These are phyloP conservation scores for Crotalus tigris DNA, from an alignment of 2,113 vertebrate genomes.

Conservation along the genomic window DNA sequence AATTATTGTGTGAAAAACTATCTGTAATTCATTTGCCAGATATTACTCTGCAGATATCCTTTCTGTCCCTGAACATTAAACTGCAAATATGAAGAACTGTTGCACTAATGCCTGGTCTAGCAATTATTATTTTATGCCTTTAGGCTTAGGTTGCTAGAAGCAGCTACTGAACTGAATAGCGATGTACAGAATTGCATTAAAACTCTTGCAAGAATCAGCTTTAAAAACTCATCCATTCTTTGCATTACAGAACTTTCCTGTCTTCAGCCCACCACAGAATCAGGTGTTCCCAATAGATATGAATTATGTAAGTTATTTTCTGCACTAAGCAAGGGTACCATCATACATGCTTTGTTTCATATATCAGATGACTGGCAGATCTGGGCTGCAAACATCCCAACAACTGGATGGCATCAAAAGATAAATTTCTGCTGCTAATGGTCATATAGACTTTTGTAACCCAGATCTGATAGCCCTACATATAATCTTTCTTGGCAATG, in stretches of 20 bases:
- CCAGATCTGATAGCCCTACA: neutral
- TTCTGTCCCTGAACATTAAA: neutral
- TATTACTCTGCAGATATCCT: neutral
- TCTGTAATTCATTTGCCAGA: conserved; percentile 9
- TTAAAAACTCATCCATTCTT: neutral
- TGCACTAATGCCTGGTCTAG: neutral
- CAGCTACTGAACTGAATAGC: neutral
- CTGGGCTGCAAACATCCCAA: neutral
- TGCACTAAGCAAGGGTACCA: neutral
- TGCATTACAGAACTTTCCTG: conserved; percentile 39
- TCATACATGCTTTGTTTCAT: neutral
- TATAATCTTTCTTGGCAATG: neutral
- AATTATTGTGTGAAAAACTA: conserved; percentile 1
- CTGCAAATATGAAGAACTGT: neutral
- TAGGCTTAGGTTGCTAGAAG: neutral
- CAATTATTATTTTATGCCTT: neutral
- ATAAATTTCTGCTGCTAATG: neutral
- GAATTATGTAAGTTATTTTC: conserved; percentile 31
- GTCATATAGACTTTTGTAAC: neutral
- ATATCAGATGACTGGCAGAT: neutral
- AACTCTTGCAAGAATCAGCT: neutral
- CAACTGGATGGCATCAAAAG: neutral
- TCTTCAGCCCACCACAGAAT: conserved; percentile 39
- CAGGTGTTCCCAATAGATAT: conserved; percentile 32
- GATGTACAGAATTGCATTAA: neutral